These are phyloP conservation scores for Chaetops frenatus DNA, from an alignment of 2,113 vertebrate species.

Conservation along the genomic window DNA sequence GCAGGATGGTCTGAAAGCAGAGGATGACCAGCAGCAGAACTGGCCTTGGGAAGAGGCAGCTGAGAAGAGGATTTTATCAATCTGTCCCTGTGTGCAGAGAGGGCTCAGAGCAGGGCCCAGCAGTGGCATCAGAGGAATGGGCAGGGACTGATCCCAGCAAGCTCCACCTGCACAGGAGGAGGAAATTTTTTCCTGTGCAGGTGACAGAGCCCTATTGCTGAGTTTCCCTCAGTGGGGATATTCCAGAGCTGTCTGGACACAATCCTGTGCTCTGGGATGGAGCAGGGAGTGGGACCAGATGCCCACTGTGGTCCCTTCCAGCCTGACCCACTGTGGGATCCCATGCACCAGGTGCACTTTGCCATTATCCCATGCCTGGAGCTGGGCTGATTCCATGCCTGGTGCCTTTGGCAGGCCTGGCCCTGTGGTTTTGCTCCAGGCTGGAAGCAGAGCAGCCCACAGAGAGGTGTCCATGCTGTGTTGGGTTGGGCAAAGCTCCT, in stretches of 20 bases:
- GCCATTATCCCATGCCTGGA: background rate
- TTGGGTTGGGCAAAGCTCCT: background rate
- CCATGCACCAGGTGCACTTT: background rate
- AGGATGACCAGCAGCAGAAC: background rate
- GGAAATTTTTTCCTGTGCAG: background rate
- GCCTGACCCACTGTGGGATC: background rate
- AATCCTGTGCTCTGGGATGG: background rate
- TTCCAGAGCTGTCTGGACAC: background rate
- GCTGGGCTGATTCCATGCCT: accelerated
- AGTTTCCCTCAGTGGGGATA: background rate
- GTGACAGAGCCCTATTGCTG: background rate
- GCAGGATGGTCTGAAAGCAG: background rate
- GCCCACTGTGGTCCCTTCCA: background rate
- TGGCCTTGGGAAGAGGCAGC: background rate
- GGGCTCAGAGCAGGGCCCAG: background rate
- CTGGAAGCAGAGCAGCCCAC: background rate
- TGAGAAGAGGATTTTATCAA: background rate
- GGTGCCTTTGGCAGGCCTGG: background rate
- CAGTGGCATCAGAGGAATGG: accelerated
- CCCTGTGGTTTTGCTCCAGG: background rate
- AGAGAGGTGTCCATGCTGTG: background rate
- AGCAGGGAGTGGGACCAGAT: background rate
- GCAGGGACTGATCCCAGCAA: background rate
- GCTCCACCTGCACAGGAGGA: background rate
- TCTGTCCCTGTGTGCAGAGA: background rate